phyloP scores from a whole-genome alignment of 2,113 vertebrate genomes.

The pig (Sus scrofa) region DNA sequence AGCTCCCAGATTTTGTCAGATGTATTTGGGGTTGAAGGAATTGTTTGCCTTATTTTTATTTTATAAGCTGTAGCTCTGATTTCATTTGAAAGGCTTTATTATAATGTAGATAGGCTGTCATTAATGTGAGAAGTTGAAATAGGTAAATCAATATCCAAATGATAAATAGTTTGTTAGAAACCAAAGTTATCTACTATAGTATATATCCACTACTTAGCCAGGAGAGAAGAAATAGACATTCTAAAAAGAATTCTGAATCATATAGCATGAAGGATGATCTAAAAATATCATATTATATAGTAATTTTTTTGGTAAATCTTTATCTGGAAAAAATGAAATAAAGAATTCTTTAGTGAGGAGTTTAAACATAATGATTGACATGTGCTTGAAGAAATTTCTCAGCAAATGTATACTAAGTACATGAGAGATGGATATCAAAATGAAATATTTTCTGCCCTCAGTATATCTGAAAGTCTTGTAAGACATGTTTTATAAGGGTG shows the following conservation, averaged over 20 bases:
- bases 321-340: slow-evolving; percentile 21
- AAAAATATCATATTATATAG: not conserved
- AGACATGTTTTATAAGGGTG: not conserved
- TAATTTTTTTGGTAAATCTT: not conserved
- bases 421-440: not conserved
- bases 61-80: not conserved
- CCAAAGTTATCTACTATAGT: not conserved
- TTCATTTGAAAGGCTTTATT: slow-evolving; percentile 43
- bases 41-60: slow-evolving; percentile 7
- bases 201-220: not conserved
- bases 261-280: not conserved
- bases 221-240: not conserved
- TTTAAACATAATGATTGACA: slow-evolving; percentile 25
- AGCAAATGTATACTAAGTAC: not conserved
- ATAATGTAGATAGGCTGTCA: not conserved
- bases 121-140: not conserved
- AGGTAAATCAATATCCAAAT: not conserved
- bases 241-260: slow-evolving; percentile 11
- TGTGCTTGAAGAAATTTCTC: slow-evolving; percentile 2
- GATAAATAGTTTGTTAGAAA: not conserved
- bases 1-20: not conserved
- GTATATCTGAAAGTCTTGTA: not conserved
- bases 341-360: not conserved
- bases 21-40: slow-evolving; percentile 6
- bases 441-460: not conserved